Base-by-base conservation (phyloP, 1,140 invertebrate species). In the Euwallacea similis region DNA sequence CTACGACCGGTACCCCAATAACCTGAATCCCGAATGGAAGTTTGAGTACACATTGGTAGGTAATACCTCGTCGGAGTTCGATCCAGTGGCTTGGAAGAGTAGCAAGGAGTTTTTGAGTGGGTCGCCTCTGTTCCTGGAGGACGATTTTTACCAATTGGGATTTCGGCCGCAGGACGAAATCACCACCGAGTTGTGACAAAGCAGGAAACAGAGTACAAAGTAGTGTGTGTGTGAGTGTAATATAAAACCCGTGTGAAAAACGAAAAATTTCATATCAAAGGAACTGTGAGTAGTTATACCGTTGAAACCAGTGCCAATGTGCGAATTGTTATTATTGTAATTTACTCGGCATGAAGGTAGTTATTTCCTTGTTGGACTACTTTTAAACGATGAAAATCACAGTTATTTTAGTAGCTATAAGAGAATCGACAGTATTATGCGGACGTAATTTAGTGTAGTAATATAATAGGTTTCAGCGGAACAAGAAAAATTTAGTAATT, bases 151-250 rank as follows among this genome's bases (percentile, higher is more conserved):
- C 75, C 88, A 89, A 76, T 84, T 91, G 76, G 89, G 89, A 15
- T 89, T 90, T 77, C 84, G 90, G 73, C 90, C 90, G 3, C 90
- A 92, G 79, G 90, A 92, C 80, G 90, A 91, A 84, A 90, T 92
- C 72, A 91, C 90, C 60, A 92, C 90, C 66, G 90, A 91, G 84
- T 85, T 92, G 77, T 91, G 83, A 86, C 66, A 66, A 68, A 54
- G 62, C 16, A 63, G 13, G 13, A 50, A 50, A 50, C 46, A 11
- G 16, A 59, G 46, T 50, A 50, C 46, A 13, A 10, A 50, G 46
- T 7, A 50, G 21, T 33, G 21, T 33, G 21, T 33, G 21, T 33
- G 21, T 33, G 21, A 33, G 21, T 33, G 21, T 33, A 33, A 33
- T 33, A 33, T 33, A 33, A 33, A 33, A 33, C 21, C 21, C 21